Evolutionary conservation across 2,888 invertebrate genomes (phyloP).

Genomic region (Eupeodes latifasciatus): DNA sequence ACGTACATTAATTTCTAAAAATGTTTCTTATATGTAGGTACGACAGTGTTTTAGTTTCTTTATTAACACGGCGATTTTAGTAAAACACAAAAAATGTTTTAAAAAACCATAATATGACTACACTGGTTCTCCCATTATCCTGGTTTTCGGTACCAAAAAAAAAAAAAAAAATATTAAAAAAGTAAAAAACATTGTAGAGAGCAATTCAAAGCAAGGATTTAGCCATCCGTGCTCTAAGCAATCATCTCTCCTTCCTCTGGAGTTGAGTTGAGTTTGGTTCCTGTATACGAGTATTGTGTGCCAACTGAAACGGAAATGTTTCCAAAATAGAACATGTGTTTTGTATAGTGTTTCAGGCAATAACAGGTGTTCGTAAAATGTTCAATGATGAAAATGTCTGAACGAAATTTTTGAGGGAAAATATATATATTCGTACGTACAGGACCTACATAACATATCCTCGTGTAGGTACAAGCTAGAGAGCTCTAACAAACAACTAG

Average conservation of each 20-base stretch:
- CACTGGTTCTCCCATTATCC: neutral
- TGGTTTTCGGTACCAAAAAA: neutral
- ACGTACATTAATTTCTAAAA: too few relatives aligned
- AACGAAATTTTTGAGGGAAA: slow-evolving; percentile 27
- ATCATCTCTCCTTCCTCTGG: slow-evolving; percentile 37
- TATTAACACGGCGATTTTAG: too few relatives aligned
- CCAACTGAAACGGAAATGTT: slow-evolving; percentile 62
- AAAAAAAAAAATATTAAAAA: neutral
- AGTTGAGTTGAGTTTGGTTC: neutral
- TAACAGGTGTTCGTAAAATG: slow-evolving; percentile 62
- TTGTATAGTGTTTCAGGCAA: slow-evolving; percentile 29
- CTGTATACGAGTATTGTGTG: slow-evolving; percentile 44
- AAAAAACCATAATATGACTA: neutral
- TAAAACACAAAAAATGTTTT: neutral
- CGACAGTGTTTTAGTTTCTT: too few relatives aligned
- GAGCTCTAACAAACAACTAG: neutral
- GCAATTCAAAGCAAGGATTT: slow-evolving; percentile 47
- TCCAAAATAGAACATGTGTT: slow-evolving; percentile 63
- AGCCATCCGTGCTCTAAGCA: slow-evolving; percentile 59
- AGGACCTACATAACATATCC: too few relatives aligned
- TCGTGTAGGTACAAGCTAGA: neutral
- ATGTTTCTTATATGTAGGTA: too few relatives aligned
- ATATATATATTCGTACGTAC: neutral
- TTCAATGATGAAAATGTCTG: slow-evolving; percentile 40
- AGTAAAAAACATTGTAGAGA: neutral